Percentiles rank a stretch among this genome's conserved stretches.
These are phyloP conservation scores for Halocynthia roretzi DNA, from an alignment of 23 tunicate species.

Conservation along the genomic window DNA sequence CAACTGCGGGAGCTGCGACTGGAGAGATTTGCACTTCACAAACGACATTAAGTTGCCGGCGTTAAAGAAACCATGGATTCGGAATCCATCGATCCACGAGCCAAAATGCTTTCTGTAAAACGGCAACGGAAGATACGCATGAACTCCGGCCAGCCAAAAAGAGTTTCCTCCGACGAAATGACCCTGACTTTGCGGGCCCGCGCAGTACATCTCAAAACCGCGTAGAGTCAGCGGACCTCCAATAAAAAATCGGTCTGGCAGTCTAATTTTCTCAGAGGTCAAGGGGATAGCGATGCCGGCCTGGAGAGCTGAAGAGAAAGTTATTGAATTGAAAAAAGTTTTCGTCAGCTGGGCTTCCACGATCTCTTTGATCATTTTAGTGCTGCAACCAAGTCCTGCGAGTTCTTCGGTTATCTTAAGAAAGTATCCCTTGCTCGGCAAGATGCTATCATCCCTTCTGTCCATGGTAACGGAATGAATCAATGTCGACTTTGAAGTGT, in stretches of 20 bases:
- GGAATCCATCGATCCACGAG: slow-evolving; percentile 68
- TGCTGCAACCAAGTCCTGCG: slow-evolving; percentile 52
- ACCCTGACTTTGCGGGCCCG: slow-evolving; percentile 49
- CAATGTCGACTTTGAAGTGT: slow-evolving; percentile 67
- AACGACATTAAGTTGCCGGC: slow-evolving; percentile 57
- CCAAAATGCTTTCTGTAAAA: slow-evolving; percentile 68
- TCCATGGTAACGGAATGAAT: slow-evolving; percentile 52
- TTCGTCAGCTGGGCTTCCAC: slow-evolving; percentile 28
- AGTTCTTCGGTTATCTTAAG: slow-evolving; percentile 69
- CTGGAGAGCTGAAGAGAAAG: slow-evolving; percentile 41
- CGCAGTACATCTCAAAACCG: slow-evolving; percentile 67
- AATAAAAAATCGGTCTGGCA: slow-evolving; percentile 57
- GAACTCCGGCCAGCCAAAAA: slow-evolving; percentile 70
- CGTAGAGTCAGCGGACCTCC: slow-evolving; percentile 88
- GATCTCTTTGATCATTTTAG: slow-evolving; percentile 40
- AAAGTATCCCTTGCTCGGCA: slow-evolving; percentile 47
- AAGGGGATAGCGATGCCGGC: slow-evolving; percentile 37
- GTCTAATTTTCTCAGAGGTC: neutral
- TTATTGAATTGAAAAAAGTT: slow-evolving; percentile 34
- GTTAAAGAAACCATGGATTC: slow-evolving; percentile 69
- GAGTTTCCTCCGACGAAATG: slow-evolving; percentile 51
- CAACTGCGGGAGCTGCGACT: slow-evolving; percentile 8
- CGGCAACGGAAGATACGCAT: slow-evolving; percentile 80
- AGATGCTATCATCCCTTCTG: slow-evolving; percentile 39
- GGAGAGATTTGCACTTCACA: neutral